These are phyloP conservation scores for Ceratoteleas bidentatus DNA, from an alignment of 1,140 invertebrate species.

Conservation along the genomic window DNA sequence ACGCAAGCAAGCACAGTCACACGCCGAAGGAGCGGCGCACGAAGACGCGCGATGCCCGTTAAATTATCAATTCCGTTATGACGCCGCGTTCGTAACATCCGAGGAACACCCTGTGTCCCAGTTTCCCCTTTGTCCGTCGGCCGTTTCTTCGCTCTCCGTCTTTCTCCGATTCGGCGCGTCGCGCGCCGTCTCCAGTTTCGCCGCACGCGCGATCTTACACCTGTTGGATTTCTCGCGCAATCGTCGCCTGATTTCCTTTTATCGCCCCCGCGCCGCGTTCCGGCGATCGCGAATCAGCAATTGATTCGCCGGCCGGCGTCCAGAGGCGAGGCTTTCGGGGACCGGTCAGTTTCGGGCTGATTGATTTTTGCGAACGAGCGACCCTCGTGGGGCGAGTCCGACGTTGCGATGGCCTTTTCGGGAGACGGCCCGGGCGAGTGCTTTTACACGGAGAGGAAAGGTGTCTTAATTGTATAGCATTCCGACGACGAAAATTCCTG, in stretches of 20 bases:
- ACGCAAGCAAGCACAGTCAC: conserved; percentile 54
- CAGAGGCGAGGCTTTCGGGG: conserved; percentile 1
- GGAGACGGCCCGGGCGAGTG: too few species aligned
- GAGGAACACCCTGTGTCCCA: conserved; percentile 72
- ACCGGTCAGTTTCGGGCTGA: conserved; percentile 23
- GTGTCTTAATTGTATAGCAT: too few species aligned
- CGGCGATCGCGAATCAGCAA: conserved; percentile 8
- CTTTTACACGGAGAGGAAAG: too few species aligned
- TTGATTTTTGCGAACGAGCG: too few species aligned
- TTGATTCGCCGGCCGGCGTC: conserved; percentile 17
- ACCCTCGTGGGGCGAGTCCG: too few species aligned
- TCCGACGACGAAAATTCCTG: too few species aligned
- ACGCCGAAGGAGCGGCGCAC: conserved; percentile 22
- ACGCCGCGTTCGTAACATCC: conserved; percentile 76
- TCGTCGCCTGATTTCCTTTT: conserved; percentile 67
- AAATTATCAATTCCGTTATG: conserved; percentile 81
- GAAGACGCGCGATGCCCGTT: conserved; percentile 75
- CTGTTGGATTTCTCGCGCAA: conserved; percentile 77
- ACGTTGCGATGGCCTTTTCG: too few species aligned
- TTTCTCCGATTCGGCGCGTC: too few species aligned
- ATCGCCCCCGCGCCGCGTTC: too few species aligned
- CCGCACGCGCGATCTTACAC: conserved; percentile 78
- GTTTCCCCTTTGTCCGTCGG: conserved; percentile 64
- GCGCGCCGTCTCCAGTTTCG: too few species aligned
- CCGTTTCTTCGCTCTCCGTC: conserved; percentile 32